Evolutionary conservation across 2,113 vertebrate genomes (phyloP), one percentile per base, ranked within the genome.

Genomic region (Ailurus styani): DNA sequence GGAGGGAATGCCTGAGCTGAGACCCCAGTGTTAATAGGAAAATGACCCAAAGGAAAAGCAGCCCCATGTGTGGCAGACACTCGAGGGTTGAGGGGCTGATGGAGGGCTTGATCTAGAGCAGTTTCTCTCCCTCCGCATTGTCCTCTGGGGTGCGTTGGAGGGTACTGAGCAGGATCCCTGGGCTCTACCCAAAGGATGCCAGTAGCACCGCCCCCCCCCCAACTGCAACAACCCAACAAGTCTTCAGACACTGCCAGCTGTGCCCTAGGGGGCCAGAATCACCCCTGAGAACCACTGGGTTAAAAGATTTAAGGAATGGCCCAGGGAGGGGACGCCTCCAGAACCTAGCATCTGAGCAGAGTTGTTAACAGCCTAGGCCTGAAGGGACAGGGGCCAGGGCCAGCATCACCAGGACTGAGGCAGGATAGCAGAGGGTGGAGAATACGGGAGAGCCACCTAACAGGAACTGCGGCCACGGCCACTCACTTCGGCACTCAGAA

Each of bases 391-490:
- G 13, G 21, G 15, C 3, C 13, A 37, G 37, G 29, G 52, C 31
- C 9, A 2, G 29, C 25, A 29, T 45, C 55, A 60, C 14, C 83
- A 64, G n/a, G 50, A 62, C 6, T 21, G 50, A 8, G 5, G 47
- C 20, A 7, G 37, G 8, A n/a, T 0, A 2, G 55, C 45, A 3
- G 5, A 1, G 10, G 55, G 18, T 68, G 15, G 20, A 60, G 47
- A 34, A 29, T 42, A 31, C 27, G 11, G 92, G 64, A 60, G 47
- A 34, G 27, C 75, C 6, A 5, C 11, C 20, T 2, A 42, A 20
- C 2, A 20, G 92, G 81, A 54, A 23, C 23, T 25, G 25, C 6
- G 3, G 52, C 20, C 83, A 50, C 0, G 1, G 50, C 42, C 18
- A 9, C 62, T 57, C 87, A 73, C 7, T 1, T 4, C 0, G 23